Evolutionary conservation across 1,140 invertebrate species (phyloP), one percentile per base, ranked within the genome.

Genomic region (Aethina tumida): DNA sequence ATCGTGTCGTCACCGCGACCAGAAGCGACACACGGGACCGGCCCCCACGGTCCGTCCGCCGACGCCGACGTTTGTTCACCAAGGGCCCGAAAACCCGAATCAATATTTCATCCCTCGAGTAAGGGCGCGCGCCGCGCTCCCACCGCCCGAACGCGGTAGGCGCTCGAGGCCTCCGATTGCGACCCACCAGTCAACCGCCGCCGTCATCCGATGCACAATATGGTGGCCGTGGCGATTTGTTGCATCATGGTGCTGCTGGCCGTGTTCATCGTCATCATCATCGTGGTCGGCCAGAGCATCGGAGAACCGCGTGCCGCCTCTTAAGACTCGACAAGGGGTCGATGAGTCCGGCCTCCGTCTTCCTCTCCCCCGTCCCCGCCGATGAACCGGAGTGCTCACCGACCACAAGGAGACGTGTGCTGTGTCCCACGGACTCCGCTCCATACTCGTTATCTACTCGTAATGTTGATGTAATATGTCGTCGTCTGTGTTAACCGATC

Each of bases 211-310:
- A 66, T 43, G 67, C 62, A 60, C 43, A 62, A 54, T 43, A 83
- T 84, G 80, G 76, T 84, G 47, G 79, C 79, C 16, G 78, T 84
- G 43, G 80, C 79, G 51, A 81, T 84, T 47, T 82, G 79, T 63
- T 82, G 79, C 62, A 79, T 84, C 49, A 65, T 83, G 36, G 77
- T 84, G 45, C 67, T 84, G 39, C 66, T 84, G 49, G 71, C 75
- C 40, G 79, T 82, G 39, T 84, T 84, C 67, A 82, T 84, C 41
- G 69, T 83, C 30, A 71, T 84, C 53, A 84, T 84, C 60, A 81
- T 84, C 44, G 77, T 82, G 20, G 74, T 82, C 19, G 79, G 79
- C 5, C 77, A 81, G 61, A 73, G 73, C 49, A 75, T 79, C 48
- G 68, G 70, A 50, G 47, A 52, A 13, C 53, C 53, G 14, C 43